A percentile compares a stretch with the other conserved stretches of the same genome.
phyloP scores from a whole-genome alignment of 2,113 vertebrate genomes.

The Bambusicola thoracicus region DNA sequence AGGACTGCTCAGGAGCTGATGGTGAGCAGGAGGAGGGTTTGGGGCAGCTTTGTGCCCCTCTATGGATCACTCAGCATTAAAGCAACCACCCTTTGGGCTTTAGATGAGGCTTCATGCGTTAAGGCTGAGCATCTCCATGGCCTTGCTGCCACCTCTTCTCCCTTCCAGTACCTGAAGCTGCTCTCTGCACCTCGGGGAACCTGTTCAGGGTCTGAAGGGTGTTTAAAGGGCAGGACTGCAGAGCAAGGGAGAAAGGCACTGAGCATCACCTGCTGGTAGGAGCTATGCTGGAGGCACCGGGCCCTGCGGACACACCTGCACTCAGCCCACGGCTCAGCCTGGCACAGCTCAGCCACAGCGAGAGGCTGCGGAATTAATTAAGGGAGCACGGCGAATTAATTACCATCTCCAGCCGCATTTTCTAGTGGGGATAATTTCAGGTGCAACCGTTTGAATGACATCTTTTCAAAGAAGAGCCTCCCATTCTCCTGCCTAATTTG shows the following conservation, averaged over 20 bases:
- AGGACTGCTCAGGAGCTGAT: fast-evolving
- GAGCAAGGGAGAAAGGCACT: constrained; percentile 63
- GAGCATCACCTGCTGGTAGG: constrained; percentile 79
- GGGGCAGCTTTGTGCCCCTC: neutral
- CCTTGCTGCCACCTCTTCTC: neutral
- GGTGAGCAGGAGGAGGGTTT: neutral
- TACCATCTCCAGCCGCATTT: constrained; percentile 47
- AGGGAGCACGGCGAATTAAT: constrained; percentile 77
- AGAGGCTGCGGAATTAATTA: constrained; percentile 74
- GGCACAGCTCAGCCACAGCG: constrained; percentile 53
- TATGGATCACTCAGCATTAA: neutral
- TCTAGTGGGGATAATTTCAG: constrained; percentile 4
- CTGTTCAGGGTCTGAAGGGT: constrained; percentile 63
- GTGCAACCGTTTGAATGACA: neutral
- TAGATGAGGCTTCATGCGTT: neutral
- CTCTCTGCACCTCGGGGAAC: neutral
- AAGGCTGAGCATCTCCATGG: neutral
- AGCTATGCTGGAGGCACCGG: constrained; percentile 69
- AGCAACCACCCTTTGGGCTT: neutral
- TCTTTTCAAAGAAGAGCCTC: neutral
- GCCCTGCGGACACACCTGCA: constrained; percentile 73
- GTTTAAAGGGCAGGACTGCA: constrained; percentile 70
- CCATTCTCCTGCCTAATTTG: neutral
- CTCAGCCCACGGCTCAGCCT: neutral
- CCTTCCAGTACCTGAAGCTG: neutral